Conservation (phyloP, 2,797 vertebrate species). For the Peromyscus nudipes region DNA sequence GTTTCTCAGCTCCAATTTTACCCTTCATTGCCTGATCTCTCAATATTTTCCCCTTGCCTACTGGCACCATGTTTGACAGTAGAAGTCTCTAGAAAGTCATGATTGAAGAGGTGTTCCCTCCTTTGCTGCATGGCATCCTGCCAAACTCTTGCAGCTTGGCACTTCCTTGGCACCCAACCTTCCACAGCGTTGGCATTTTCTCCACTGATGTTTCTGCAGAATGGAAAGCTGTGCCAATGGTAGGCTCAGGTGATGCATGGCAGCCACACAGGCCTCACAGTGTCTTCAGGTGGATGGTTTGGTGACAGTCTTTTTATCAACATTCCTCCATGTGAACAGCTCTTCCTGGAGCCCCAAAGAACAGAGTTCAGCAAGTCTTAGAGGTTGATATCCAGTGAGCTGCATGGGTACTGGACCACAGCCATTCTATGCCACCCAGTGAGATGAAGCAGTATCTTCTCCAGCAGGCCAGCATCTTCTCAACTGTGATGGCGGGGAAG, state of each 20-base stretch:
- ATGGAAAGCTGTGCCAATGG: accelerated
- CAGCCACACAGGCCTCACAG: too few species aligned
- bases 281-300: not conserved
- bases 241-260: not conserved
- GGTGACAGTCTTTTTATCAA: not conserved
- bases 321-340: not conserved
- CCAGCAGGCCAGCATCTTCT: not conserved
- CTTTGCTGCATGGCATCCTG: not conserved
- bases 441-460: not conserved
- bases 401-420: accelerated
- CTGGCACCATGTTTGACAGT: not conserved
- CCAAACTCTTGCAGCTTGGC: not conserved
- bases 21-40: not conserved
- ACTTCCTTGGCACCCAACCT: not conserved
- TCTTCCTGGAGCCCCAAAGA: too few species aligned
- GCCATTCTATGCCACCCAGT: not conserved
- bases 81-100: too few species aligned
- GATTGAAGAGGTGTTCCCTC: not conserved
- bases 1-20: not conserved
- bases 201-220: too few species aligned
- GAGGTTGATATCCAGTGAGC: not conserved
- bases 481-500: accelerated
- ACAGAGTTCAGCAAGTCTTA: not conserved
- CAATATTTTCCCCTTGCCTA: not conserved
- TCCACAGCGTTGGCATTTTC: accelerated